A percentile compares a stretch with the other conserved stretches of the same genome.
Conservation (phyloP, 2,888 invertebrate species). For the Hartigia nigra region DNA sequence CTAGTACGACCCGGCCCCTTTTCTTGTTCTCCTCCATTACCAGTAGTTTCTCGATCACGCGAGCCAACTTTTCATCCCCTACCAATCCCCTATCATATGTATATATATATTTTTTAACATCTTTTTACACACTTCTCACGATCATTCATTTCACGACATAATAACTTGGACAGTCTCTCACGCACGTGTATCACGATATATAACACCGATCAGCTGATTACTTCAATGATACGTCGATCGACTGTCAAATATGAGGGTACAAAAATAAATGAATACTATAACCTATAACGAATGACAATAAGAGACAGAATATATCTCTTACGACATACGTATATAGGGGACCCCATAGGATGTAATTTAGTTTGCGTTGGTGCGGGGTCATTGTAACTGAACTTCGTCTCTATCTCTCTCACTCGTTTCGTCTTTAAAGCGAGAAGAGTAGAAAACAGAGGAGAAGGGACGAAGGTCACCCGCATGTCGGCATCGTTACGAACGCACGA, state of each 20-base stretch:
- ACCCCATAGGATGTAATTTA: neutral
- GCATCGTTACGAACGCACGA: conserved; percentile 44
- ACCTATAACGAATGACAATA: neutral
- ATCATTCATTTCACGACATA: neutral
- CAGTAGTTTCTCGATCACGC: neutral
- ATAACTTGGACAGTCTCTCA: neutral
- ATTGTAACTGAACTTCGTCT: conserved; percentile 55
- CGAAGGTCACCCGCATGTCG: conserved; percentile 20
- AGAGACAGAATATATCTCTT: neutral
- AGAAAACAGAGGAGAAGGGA: neutral
- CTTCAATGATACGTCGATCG: neutral
- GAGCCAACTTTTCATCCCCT: neutral
- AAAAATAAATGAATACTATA: neutral
- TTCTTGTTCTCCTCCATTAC: neutral
- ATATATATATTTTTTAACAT: neutral
- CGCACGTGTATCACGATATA: neutral
- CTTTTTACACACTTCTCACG: neutral
- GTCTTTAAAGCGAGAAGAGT: neutral
- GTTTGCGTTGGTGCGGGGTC: conserved; percentile 31
- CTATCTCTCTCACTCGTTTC: conserved; percentile 27
- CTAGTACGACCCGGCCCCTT: neutral
- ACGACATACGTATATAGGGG: neutral
- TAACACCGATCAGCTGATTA: neutral
- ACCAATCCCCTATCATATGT: neutral
- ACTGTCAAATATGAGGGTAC: neutral